A percentile compares a stretch with the other conserved stretches of the same genome.
phyloP scores from a whole-genome alignment of 2,888 invertebrate genomes.

The Petrophora chlorosata region DNA sequence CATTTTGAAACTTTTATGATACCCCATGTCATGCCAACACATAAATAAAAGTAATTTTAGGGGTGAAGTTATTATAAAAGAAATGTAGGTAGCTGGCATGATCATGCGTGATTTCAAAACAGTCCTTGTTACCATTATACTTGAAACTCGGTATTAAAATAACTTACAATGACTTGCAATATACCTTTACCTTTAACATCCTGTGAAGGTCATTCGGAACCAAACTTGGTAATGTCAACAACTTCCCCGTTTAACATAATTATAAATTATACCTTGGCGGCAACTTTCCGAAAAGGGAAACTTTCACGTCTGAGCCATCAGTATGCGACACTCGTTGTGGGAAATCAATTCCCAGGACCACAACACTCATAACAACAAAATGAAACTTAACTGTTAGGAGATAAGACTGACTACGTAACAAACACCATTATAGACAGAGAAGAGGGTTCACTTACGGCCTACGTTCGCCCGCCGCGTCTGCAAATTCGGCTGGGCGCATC shows the following conservation, averaged over 20 bases:
- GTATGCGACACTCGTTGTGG: conserved; percentile 49
- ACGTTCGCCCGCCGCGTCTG: conserved; percentile 60
- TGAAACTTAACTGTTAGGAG: conserved; percentile 36
- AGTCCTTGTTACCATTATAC: conserved; percentile 14
- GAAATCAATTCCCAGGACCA: conserved; percentile 47
- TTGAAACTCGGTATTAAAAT: conserved; percentile 35
- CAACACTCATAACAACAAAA: conserved; percentile 35
- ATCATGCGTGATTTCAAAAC: conserved; percentile 19
- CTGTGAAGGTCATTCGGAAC: conserved; percentile 48
- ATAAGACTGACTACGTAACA: conserved; percentile 47
- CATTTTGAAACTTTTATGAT: too few relatives aligned
- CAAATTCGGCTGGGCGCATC: conserved; percentile 65
- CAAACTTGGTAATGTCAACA: conserved; percentile 53
- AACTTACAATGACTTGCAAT: conserved; percentile 32
- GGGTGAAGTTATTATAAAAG: too few relatives aligned
- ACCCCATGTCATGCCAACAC: too few relatives aligned
- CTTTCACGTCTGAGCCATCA: conserved; percentile 51
- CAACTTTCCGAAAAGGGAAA: conserved; percentile 50
- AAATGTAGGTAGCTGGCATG: too few relatives aligned
- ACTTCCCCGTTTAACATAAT: conserved; percentile 46
- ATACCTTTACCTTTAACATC: conserved; percentile 42
- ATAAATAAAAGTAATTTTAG: too few relatives aligned
- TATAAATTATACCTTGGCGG: conserved; percentile 36
- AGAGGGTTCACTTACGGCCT: conserved; percentile 70
- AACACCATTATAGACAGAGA: conserved; percentile 45